Percentiles rank a stretch among this genome's conserved stretches.
Conservation (phyloP, 2,113 vertebrate species). For the Xenus cinereus region DNA sequence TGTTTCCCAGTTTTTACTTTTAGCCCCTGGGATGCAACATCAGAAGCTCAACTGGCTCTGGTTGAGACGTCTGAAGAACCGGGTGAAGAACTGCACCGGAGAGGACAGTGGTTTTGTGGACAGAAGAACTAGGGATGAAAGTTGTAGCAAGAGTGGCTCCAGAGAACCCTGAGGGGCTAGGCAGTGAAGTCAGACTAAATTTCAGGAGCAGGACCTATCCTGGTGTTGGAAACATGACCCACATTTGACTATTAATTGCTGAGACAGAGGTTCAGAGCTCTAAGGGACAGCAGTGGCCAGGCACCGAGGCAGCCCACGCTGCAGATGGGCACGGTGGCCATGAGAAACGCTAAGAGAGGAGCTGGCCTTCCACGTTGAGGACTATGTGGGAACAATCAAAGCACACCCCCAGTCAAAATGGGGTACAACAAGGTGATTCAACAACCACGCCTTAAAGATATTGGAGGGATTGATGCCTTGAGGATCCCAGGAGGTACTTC, state of each 20-base stretch:
- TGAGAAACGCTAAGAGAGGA: not conserved
- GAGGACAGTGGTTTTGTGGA: not conserved
- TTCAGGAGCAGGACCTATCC: not conserved
- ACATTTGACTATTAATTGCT: not conserved
- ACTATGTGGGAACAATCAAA: not conserved
- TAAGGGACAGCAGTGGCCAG: not conserved
- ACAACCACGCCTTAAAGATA: not conserved
- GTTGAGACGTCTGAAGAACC: not conserved
- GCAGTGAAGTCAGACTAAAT: not conserved
- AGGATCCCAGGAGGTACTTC: not conserved
- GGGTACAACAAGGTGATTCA: not conserved
- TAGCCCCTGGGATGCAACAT: rapidly evolving
- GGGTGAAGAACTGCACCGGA: not conserved
- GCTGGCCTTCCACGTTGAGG: not conserved
- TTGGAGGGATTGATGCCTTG: not conserved
- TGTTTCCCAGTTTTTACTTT: not conserved
- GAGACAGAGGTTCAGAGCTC: not conserved
- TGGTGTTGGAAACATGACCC: not conserved
- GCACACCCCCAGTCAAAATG: not conserved
- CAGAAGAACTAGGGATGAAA: not conserved
- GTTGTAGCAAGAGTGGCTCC: too few relatives aligned
- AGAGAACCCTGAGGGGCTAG: not conserved
- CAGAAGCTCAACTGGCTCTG: not conserved
- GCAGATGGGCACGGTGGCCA: not conserved
- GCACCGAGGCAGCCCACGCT: not conserved